A percentile compares a stretch with the other conserved stretches of the same genome.
Evolutionary conservation across 2,797 vertebrate genomes (phyloP).

Genomic region (Coendou prehensilis): DNA sequence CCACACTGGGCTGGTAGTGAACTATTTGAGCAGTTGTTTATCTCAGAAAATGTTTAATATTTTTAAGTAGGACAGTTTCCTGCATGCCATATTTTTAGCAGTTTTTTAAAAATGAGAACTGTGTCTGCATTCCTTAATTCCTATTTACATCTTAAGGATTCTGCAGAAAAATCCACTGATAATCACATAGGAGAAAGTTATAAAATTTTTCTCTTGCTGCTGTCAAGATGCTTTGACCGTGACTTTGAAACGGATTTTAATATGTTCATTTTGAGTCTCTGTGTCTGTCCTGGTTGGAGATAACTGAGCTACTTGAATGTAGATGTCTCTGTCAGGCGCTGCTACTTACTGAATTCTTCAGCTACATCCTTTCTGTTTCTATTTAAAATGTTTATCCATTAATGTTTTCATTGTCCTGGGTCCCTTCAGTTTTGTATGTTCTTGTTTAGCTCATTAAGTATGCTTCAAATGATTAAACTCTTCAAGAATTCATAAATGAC

Average conservation of each 20-base stretch:
- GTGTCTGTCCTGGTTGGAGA: background rate
- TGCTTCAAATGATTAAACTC: background rate
- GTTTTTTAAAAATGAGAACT: too few species aligned
- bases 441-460: background rate
- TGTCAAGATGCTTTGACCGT: background rate
- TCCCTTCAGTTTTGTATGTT: background rate
- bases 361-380: background rate
- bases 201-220: background rate
- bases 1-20: background rate
- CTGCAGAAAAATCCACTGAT: background rate
- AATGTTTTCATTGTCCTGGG: background rate
- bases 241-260: background rate
- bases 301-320: background rate
- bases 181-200: background rate
- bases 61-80: background rate
- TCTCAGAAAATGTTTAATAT: background rate
- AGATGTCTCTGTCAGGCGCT: background rate
- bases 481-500: background rate
- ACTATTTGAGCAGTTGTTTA: background rate
- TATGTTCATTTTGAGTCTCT: background rate
- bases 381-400: background rate
- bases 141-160: background rate
- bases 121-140: background rate
- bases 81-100: background rate
- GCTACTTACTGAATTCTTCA: background rate